Evolutionary conservation across 2,888 invertebrate genomes (phyloP), one percentile per base, ranked within the genome.

Genomic region (Drosophila kuntzei): DNA sequence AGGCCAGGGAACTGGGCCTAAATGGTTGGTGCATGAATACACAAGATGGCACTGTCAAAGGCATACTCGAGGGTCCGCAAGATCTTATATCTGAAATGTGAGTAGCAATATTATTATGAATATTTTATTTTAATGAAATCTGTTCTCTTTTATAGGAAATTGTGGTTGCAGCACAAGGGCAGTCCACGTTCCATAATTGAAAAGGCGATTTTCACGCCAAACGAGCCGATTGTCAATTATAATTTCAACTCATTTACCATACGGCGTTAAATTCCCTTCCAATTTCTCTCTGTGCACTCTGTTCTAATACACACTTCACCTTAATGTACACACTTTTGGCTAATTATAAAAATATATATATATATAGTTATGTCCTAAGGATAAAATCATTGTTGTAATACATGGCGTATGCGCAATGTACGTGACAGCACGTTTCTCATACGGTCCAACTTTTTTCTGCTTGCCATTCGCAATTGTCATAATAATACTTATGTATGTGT

Each of bases 21-120:
- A 93, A 91, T 62, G 95, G 95, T 39, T 95, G 95, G 94, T 95
- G 95, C 78, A 94, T 93, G 94, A 95, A 95, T 81, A 95, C 95
- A 0, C 82, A 90, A 0, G 80, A 91, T 12, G 94, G 94, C 32
- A 95, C 95, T 0, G 95, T 95, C 0, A 91, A 93, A 65, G 95
- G 95, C 11, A 79, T 92, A 39, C 79, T 95, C 36, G 94, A 95
- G 90, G 95, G 95, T 18, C 89, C 92, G 8, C 85, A 91, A 50
- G 77, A 89, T 0, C 92, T 93, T 80, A 83, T 95, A 50, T 91
- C 92, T 9, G 92, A 94, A 90, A 95, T 95, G 95, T 90, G 27
- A 63, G 80, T 34, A 0, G 16, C 6, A 9, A 0, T 27, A 27
- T 4, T 36, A 2, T 6, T 12, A 16, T 11, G 3, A 1, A 5